A percentile compares a stretch with the other conserved stretches of the same genome.
Conservation (phyloP, 2,113 vertebrate species). For the Polypterus senegalus region DNA sequence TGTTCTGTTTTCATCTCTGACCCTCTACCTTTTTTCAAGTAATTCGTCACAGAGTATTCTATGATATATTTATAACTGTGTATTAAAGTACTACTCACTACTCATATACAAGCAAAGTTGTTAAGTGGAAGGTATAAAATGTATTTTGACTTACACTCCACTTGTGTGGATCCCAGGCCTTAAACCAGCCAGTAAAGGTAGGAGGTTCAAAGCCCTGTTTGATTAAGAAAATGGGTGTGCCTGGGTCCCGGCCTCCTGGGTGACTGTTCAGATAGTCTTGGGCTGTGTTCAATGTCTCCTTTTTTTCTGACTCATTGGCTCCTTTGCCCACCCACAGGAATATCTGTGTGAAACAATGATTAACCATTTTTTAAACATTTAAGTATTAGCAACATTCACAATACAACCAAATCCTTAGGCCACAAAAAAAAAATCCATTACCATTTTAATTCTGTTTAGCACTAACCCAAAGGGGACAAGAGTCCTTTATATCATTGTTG, state of each 20-base stretch:
- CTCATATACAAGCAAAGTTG: not conserved
- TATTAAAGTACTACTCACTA: not conserved
- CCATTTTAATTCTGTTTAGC: too few relatives aligned
- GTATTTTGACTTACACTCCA: conserved; percentile 50
- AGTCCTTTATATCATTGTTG: too few relatives aligned
- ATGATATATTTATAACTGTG: not conserved
- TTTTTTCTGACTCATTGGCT: conserved; percentile 52
- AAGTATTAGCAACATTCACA: too few relatives aligned
- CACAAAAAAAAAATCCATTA: too few relatives aligned
- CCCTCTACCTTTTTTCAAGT: not conserved
- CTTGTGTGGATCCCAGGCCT: conserved; percentile 67
- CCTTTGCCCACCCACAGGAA: conserved; percentile 67
- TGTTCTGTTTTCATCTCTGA: too few relatives aligned
- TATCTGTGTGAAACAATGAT: conserved; percentile 36
- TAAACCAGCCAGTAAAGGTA: conserved; percentile 75
- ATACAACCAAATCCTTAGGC: too few relatives aligned
- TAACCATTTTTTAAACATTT: too few relatives aligned
- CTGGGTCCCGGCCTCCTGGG: conserved; percentile 46
- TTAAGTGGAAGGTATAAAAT: too few relatives aligned
- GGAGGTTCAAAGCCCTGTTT: conserved; percentile 71
- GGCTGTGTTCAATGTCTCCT: conserved; percentile 35
- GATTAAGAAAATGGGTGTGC: conserved; percentile 64
- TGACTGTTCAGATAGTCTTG: conserved; percentile 66
- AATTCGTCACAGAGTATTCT: not conserved
- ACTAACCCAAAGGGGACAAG: too few relatives aligned